Base-by-base conservation (phyloP, 2,113 vertebrate genomes). In the Indicator maculatus region DNA sequence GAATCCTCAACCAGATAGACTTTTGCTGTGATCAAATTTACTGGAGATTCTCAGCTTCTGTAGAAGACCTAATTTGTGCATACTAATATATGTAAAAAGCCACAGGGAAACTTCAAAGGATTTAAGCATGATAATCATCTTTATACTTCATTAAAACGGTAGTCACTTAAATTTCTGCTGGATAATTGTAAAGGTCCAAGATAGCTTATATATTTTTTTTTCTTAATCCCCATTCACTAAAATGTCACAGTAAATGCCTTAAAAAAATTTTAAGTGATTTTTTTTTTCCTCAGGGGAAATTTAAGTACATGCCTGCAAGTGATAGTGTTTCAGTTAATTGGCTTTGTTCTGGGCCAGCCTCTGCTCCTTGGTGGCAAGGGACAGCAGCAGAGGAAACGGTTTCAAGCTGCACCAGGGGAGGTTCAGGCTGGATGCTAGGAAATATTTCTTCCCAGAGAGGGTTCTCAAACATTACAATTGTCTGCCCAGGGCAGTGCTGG, bases 21-120 rank as follows among this genome's bases (percentile, higher is more conserved):
- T 94, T 83, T 56, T 53, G 17, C 55, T n/a, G 36, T 90, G 50
- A 93, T 8, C 72, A 72, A 72, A 63, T 52, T 85, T 38, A 82
- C 50, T 38, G 12, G 45, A 7, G 41, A 30, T 70, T 78, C 39
- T 69, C 66, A 82, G 10, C 27, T 70, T 70, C 67, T 60, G 23
- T 14, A 11, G 79, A 33, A 79, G 39, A 26, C 31, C 28, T 61
- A 52, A 59, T 76, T 59, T 66, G 16, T 63, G 24, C 27, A 55
- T 38, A 83, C 65, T 45, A 92, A 59, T 24, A 59, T 24, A 13
- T 87, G 39, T 60, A 94, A 93, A 90, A 87, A 73, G 36, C 18
- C 59, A 92, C 45, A 86, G 55, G 59, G 83, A 81, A 90, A 85
- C 50, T 87, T 93, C 74, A 93, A 89, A 87, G 74, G 82, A 59